Percentiles rank a stretch among this genome's conserved stretches.
Evolutionary conservation across 2,888 invertebrate genomes (phyloP).

Genomic region (Euproctis similis): DNA sequence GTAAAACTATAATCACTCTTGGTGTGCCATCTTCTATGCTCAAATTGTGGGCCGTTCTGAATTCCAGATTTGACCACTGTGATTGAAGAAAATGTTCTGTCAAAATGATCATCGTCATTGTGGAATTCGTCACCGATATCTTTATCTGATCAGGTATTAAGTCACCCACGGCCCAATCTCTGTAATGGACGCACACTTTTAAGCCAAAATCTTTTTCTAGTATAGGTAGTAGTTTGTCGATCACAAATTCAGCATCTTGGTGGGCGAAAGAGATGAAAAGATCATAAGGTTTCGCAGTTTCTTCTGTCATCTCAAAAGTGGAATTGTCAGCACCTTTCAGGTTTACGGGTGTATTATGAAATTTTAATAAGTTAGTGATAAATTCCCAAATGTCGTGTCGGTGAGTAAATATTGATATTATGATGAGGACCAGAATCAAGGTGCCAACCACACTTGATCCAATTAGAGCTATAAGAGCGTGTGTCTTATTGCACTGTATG

Average conservation of each 20-base stretch:
- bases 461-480: background rate
- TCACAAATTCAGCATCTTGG: background rate
- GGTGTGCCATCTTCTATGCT: background rate
- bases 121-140: background rate
- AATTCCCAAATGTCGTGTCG: background rate
- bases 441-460: background rate
- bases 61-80: background rate
- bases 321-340: background rate
- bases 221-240: background rate
- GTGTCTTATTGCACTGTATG: background rate
- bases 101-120: background rate
- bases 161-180: background rate
- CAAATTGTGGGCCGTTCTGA: background rate
- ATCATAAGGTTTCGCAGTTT: background rate
- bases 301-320: background rate
- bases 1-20: background rate
- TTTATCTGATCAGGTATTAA: background rate
- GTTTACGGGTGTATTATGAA: background rate
- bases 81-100: background rate
- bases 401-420: background rate
- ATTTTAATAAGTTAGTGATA: background rate
- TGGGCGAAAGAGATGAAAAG: background rate
- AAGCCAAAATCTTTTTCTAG: background rate
- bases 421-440: background rate
- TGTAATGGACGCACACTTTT: background rate